Percentiles rank a stretch among this genome's conserved stretches.
phyloP scores from a whole-genome alignment of 92 coral and sea anemone species.

The Blastomussa wellsi region DNA sequence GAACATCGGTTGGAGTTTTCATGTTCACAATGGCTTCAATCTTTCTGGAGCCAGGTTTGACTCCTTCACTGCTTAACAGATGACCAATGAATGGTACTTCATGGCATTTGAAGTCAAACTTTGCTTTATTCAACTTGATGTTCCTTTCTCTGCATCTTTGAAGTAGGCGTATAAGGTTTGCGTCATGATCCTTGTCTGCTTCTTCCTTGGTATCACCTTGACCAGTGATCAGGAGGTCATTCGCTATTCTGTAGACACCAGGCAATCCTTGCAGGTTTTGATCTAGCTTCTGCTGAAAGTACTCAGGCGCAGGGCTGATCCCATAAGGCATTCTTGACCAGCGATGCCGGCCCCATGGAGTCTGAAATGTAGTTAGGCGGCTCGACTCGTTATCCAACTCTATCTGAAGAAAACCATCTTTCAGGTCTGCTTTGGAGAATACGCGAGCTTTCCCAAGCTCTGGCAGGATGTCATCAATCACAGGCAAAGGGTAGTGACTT shows the following conservation, averaged over 20 bases:
- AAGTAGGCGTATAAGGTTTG: conserved; percentile 24
- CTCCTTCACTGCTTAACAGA: background rate
- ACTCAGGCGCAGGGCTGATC: conserved; percentile 30
- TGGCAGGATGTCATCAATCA: conserved; percentile 8
- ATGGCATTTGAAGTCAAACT: conserved; percentile 15
- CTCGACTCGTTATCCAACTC: no score
- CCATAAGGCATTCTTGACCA: conserved; percentile 32
- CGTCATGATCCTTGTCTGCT: conserved; percentile 50
- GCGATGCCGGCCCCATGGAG: conserved; percentile 35
- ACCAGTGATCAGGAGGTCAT: conserved; percentile 54
- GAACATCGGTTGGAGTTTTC: conserved; percentile 11
- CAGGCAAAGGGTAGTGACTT: background rate
- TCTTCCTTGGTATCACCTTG: conserved; percentile 34
- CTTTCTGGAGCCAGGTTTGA: conserved; percentile 23
- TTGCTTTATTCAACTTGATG: conserved; percentile 33
- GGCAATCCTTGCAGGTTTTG: conserved; percentile 41
- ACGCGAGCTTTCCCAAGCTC: no score
- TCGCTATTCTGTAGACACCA: conserved; percentile 39
- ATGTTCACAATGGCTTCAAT: conserved; percentile 27
- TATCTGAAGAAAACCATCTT: no score
- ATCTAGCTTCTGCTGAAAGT: conserved; percentile 40
- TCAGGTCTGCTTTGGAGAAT: no score
- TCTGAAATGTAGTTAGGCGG: no score
- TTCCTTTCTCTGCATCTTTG: conserved; percentile 27
- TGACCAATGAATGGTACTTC: conserved; percentile 16